A percentile compares a stretch with the other conserved stretches of the same genome.
These are phyloP conservation scores for Bufo gargarizans DNA, from an alignment of 2,113 vertebrate genomes.

Conservation along the genomic window DNA sequence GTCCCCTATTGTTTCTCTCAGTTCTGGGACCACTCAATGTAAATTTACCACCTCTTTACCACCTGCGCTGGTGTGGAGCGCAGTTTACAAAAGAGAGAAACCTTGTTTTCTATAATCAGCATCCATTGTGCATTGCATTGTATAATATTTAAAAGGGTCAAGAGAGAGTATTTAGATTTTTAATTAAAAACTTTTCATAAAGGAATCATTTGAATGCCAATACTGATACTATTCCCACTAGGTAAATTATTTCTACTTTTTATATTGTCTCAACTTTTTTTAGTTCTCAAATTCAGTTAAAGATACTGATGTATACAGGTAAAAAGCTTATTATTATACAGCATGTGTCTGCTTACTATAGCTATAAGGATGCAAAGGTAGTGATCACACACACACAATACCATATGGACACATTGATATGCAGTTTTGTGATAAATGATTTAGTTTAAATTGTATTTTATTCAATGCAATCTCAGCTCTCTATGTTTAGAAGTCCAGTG, in stretches of 20 bases:
- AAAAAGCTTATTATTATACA: no score
- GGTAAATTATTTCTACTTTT: background rate
- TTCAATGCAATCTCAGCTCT: no score
- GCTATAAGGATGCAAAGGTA: no score
- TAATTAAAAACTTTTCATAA: slow-evolving; percentile 10
- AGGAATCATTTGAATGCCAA: background rate
- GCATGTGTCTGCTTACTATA: no score
- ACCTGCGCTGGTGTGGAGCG: background rate
- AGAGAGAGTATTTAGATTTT: background rate
- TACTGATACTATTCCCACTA: background rate
- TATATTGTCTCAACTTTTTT: background rate
- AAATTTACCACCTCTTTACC: background rate
- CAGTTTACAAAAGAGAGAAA: background rate
- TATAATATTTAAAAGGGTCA: background rate
- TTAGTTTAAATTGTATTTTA: no score
- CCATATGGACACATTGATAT: no score
- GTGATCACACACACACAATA: no score
- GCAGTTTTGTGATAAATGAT: no score
- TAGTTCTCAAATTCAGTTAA: background rate
- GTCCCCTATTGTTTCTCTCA: background rate
- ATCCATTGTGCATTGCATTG: no score
- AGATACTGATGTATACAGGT: no score
- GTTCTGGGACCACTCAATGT: background rate
- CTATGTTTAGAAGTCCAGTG: no score
- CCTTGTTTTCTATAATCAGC: background rate